Percentiles rank a stretch among this genome's conserved stretches.
These are phyloP conservation scores for Fukomys damarensis DNA, from an alignment of 2,113 vertebrate species.

Conservation along the genomic window DNA sequence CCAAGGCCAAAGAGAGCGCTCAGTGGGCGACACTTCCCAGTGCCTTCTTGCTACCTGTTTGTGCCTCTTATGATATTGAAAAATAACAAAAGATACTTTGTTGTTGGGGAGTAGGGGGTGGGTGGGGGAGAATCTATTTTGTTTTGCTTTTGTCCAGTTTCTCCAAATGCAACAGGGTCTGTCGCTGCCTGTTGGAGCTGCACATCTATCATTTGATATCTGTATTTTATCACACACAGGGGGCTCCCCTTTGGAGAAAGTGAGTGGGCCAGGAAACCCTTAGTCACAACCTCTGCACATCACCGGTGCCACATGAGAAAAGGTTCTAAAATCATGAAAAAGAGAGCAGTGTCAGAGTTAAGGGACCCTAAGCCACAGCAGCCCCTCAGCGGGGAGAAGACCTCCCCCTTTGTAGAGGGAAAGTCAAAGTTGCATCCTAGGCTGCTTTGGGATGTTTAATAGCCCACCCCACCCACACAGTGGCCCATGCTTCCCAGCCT, in stretches of 20 bases:
- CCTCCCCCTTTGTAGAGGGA: neutral
- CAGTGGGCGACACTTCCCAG: conserved; percentile 75
- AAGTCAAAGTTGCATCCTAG: neutral
- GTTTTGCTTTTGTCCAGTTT: conserved; percentile 74
- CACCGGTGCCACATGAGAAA: neutral
- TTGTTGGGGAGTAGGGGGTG: conserved; percentile 37
- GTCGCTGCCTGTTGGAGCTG: conserved; percentile 75
- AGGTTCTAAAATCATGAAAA: neutral
- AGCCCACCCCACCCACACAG: neutral
- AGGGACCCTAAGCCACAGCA: neutral
- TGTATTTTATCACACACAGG: neutral
- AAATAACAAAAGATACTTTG: conserved; percentile 66
- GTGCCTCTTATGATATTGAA: conserved; percentile 86
- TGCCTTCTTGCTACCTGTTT: conserved; percentile 83
- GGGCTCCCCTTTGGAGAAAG: neutral
- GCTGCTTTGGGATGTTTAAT: neutral
- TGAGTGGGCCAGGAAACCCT: neutral
- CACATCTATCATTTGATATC: conserved; percentile 65
- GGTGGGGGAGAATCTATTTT: conserved; percentile 55
- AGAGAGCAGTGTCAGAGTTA: neutral
- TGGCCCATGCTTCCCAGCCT: neutral
- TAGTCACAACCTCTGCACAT: neutral
- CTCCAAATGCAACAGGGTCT: conserved; percentile 70
- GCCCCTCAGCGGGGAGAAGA: neutral
- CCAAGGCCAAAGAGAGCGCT: conserved; percentile 84